phyloP scores from a whole-genome alignment of 1,140 invertebrate genomes.

The Teleogryllus occipitalis region DNA sequence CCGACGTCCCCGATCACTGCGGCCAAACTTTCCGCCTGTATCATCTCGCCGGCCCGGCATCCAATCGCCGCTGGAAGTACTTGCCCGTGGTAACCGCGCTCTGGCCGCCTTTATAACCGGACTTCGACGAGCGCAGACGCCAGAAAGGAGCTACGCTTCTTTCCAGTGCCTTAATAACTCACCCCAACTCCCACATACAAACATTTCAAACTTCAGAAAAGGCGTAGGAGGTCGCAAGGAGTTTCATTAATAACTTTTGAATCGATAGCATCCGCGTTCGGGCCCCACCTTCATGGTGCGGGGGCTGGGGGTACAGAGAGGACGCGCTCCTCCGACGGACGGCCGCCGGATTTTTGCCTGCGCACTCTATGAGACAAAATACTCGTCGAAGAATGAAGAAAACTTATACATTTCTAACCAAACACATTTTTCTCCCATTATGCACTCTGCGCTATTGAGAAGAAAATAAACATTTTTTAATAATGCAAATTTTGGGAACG shows the following conservation, averaged over 20 bases:
- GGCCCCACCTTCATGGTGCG: too few species aligned
- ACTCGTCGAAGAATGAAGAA: too few species aligned
- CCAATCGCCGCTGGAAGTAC: too few species aligned
- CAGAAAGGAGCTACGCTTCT: neutral
- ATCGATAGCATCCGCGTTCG: neutral
- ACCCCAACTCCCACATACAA: neutral
- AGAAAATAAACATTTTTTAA: neutral
- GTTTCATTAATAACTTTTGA: slow-evolving; percentile 1
- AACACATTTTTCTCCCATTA: neutral
- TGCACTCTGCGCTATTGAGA: neutral
- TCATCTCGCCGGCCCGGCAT: neutral
- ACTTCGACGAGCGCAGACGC: neutral
- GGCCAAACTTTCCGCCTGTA: neutral
- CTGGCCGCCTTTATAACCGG: neutral
- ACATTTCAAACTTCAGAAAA: neutral
- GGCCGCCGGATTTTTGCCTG: too few species aligned
- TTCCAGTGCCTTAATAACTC: neutral
- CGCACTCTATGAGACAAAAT: too few species aligned
- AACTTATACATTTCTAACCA: neutral
- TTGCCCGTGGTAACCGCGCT: too few species aligned
- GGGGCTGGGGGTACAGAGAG: too few species aligned
- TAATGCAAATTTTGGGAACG: neutral
- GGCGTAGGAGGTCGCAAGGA: neutral
- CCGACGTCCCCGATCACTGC: too few species aligned
- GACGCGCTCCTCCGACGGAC: too few species aligned